phyloP scores from a whole-genome alignment of 2,888 invertebrate species.

The Tuberolachnus salignus region DNA sequence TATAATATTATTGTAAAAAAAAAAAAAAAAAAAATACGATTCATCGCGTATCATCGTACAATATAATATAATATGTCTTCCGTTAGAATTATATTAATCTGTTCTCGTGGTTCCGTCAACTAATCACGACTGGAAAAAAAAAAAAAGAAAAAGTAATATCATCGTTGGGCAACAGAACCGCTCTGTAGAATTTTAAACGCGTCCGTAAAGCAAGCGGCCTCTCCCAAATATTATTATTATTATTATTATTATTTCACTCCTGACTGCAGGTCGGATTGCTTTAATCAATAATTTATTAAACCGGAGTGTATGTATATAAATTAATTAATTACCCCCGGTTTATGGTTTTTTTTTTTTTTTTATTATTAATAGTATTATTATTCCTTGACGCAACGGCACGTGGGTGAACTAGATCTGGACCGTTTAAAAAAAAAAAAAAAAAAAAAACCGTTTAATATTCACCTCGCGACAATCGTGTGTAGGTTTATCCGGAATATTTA shows the following conservation, averaged over 20 bases:
- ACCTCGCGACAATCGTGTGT: slow-evolving; percentile 40
- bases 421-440: neutral
- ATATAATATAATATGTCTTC: too few species aligned
- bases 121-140: too few species aligned
- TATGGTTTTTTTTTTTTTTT: neutral
- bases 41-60: too few species aligned
- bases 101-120: too few species aligned
- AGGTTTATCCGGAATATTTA: too few species aligned
- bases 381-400: neutral
- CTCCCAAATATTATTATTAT: slow-evolving; percentile 2
- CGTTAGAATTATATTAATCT: too few species aligned
- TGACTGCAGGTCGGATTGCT: slow-evolving; percentile 8
- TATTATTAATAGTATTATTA: neutral
- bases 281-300: slow-evolving; percentile 11
- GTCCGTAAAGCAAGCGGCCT: neutral
- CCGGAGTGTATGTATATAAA: slow-evolving; percentile 16
- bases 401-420: slow-evolving; percentile 47
- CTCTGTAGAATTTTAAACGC: too few species aligned
- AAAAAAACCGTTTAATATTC: too few species aligned
- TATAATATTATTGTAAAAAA: too few species aligned
- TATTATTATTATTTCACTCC: neutral
- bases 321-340: slow-evolving; percentile 40
- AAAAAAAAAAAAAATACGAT: too few species aligned
- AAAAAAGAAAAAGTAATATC: too few species aligned
- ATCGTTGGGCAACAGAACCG: too few species aligned